Base-by-base conservation (phyloP, 2,113 vertebrate genomes). In the Pampusana beccarii region DNA sequence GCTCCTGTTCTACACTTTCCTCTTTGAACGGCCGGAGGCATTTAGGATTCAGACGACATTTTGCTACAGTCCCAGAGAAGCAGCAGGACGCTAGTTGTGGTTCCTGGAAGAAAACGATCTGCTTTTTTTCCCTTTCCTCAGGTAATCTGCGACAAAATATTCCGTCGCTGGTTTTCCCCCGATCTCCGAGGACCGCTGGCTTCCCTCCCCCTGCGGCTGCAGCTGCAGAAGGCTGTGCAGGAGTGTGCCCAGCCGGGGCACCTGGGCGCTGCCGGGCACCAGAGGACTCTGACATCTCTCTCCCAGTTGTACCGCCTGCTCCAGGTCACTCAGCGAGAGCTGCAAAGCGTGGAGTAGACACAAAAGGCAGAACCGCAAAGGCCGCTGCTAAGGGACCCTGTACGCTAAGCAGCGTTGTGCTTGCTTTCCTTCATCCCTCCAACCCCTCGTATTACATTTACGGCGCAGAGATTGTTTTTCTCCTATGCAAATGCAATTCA, bases 71-170 rank as follows among this genome's bases (percentile, higher is more conserved):
- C 31, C 25, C 40, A 26, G 50, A 31, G 40, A 75, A 85, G n/a
- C 66, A 86, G 65, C 54, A 77, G 50, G 34, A 28, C 40, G 4
- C 71, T 38, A 31, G 23, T 8, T 5, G 4, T 28, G 42, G 40
- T 38, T 92, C 70, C 65, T 65, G 71, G 64, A 93, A 71, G 46
- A 28, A 48, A 70, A 20, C 19, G 24, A 13, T 70, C 70, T 85
- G 26, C 50, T 74, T 36, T 40, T 93, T 46, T 46, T 75, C 44
- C 29, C 25, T 84, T 71, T 92, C 75, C 64, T 19, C 97, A 99
- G 99, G 99, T 99, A 71, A 98, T 99, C 60, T 99, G 99, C 97
- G 99, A 99, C 97, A 99, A 99, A 97, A 99, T 99, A 94, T 99
- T 99, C 94, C 97, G 98, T 8, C 98, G 95, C 4, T 99, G 99